phyloP scores from a whole-genome alignment of 2,888 invertebrate species.

The Ophion costatus region DNA sequence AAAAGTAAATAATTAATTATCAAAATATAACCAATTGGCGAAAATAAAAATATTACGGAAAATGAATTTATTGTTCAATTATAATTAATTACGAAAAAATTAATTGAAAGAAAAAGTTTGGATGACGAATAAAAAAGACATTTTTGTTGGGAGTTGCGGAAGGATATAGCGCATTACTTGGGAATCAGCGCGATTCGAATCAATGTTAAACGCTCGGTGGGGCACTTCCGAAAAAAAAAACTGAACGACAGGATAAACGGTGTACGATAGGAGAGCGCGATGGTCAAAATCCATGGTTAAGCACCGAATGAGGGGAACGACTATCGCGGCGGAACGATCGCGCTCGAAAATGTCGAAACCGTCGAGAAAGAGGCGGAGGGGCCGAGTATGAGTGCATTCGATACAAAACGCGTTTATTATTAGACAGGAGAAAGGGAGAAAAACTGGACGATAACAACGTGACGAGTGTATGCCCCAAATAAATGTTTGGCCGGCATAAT shows the following conservation, averaged over 20 bases:
- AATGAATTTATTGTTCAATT: no score
- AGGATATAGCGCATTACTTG: background rate
- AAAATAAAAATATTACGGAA: no score
- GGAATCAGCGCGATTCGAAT: slow-evolving; percentile 43
- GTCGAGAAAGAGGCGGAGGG: slow-evolving; percentile 8
- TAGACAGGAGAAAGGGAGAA: no score
- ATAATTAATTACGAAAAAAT: no score
- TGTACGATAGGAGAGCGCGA: slow-evolving; percentile 9
- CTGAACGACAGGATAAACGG: slow-evolving; percentile 41
- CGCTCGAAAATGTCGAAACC: slow-evolving; percentile 51
- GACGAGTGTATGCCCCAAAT: no score
- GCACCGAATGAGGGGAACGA: slow-evolving; percentile 41
- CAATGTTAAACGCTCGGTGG: slow-evolving; percentile 29
- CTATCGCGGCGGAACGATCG: slow-evolving; percentile 59
- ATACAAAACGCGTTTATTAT: no score
- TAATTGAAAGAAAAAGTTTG: background rate
- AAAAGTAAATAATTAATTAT: no score
- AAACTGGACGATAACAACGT: no score
- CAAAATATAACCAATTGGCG: no score
- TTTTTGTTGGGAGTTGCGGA: no score
- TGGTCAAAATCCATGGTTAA: slow-evolving; percentile 54
- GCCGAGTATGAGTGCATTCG: no score
- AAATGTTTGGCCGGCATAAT: no score
- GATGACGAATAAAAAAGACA: background rate
- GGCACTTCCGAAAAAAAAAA: slow-evolving; percentile 29